Percentiles rank a stretch among this genome's conserved stretches.
These are phyloP conservation scores for Tachina lurida DNA, from an alignment of 2,888 invertebrate species.

Conservation along the genomic window DNA sequence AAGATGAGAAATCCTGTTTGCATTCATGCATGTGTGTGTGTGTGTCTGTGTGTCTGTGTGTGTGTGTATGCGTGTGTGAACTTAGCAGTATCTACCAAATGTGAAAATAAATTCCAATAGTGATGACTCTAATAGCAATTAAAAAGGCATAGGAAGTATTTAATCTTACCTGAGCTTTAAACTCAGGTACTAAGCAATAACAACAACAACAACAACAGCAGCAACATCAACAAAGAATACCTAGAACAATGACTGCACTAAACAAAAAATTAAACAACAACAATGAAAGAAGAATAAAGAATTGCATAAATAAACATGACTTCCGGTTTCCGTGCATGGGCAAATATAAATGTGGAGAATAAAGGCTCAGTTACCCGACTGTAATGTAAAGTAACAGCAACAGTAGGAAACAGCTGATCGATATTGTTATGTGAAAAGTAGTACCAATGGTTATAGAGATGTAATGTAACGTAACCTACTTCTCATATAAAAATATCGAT, in stretches of 20 bases:
- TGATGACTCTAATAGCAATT: slow-evolving; percentile 63
- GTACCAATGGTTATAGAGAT: no score
- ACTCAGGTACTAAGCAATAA: slow-evolving; percentile 46
- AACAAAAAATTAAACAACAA: slow-evolving; percentile 6
- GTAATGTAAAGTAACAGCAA: no score
- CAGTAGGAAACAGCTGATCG: no score
- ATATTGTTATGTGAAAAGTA: no score
- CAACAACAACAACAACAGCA: slow-evolving; percentile 28
- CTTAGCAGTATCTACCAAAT: slow-evolving; percentile 8
- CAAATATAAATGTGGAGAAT: background rate
- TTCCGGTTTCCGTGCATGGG: background rate
- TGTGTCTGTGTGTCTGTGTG: slow-evolving; percentile 22
- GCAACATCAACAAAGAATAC: slow-evolving; percentile 21
- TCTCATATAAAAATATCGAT: no score
- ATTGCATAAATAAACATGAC: slow-evolving; percentile 20
- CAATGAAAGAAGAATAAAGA: background rate
- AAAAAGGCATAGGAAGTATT: slow-evolving; percentile 62
- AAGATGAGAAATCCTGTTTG: slow-evolving; percentile 44
- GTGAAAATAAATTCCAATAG: slow-evolving; percentile 59
- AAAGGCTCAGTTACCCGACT: no score
- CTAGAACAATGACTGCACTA: background rate
- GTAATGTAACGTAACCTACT: no score
- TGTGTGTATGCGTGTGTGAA: slow-evolving; percentile 30
- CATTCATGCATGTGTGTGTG: background rate
- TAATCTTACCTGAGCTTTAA: slow-evolving; percentile 65